Conservation (phyloP, 2,888 invertebrate species). For the Rhorus exstirpatorius region DNA sequence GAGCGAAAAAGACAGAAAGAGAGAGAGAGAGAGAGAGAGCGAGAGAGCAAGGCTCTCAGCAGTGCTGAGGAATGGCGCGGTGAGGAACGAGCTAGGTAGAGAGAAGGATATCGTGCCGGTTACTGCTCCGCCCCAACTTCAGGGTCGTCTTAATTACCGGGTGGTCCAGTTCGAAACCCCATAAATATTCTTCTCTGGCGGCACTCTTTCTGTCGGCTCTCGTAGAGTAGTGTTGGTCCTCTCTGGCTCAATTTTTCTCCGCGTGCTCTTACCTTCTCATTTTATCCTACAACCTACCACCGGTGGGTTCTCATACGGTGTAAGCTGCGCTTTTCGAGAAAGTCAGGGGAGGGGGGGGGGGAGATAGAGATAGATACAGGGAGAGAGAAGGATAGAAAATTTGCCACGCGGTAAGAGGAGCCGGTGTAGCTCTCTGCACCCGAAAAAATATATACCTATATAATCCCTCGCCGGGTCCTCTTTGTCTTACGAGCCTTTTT, state of each 20-base stretch:
- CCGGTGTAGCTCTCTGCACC: constrained; percentile 18
- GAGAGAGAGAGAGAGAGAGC: constrained; percentile 35
- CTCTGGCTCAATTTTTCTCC: constrained; percentile 54
- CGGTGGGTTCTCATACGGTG: constrained; percentile 26
- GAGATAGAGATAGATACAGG: constrained; percentile 59
- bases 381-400: constrained; percentile 33
- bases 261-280: constrained; percentile 44
- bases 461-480: constrained; percentile 45
- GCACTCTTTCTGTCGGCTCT: constrained; percentile 76
- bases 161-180: constrained; percentile 83
- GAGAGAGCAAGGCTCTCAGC: constrained; percentile 34
- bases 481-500: constrained; percentile 50
- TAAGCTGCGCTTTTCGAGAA: constrained; percentile 44
- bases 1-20: constrained; percentile 46
- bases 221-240: constrained; percentile 37
- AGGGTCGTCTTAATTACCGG: constrained; percentile 84
- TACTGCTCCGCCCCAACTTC: constrained; percentile 81
- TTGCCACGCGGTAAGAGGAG: constrained; percentile 45
- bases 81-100: constrained; percentile 70
- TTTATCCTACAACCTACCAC: constrained; percentile 26
- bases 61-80: constrained; percentile 71
- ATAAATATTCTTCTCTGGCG: constrained; percentile 81
- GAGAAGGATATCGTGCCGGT: constrained; percentile 79
- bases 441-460: not conserved
- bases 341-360: constrained; percentile 49